phyloP scores from a whole-genome alignment of 2,888 invertebrate species.

The Ceramica pisi region DNA sequence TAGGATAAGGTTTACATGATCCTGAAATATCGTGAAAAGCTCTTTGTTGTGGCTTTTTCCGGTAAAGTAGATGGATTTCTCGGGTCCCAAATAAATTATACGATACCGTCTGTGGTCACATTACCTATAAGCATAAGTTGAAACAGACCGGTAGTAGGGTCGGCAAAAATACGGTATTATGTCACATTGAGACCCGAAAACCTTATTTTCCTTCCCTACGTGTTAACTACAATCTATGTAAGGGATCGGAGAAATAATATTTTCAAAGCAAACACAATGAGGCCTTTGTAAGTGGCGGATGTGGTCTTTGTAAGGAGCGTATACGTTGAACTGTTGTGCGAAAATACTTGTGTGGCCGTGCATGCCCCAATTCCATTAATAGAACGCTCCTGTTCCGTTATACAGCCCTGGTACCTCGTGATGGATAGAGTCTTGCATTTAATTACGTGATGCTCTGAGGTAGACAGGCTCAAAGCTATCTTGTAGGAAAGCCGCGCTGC shows the following conservation, averaged over 20 bases:
- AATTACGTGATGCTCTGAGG: slow-evolving; percentile 32
- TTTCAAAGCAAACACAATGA: slow-evolving; percentile 70
- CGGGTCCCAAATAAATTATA: slow-evolving; percentile 42
- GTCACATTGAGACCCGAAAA: slow-evolving; percentile 44
- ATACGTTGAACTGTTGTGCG: slow-evolving; percentile 39
- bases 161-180: slow-evolving; percentile 46
- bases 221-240: slow-evolving; percentile 65
- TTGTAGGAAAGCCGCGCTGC: slow-evolving; percentile 22
- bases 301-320: slow-evolving; percentile 55
- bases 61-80: slow-evolving; percentile 30
- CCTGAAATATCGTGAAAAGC: slow-evolving; percentile 17
- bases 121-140: slow-evolving; percentile 31
- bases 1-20: slow-evolving; percentile 1
- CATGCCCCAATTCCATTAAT: slow-evolving; percentile 52
- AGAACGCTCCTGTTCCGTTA: slow-evolving; percentile 41
- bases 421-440: slow-evolving; percentile 34
- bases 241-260: slow-evolving; percentile 69
- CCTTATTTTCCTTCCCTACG: slow-evolving; percentile 53
- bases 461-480: slow-evolving; percentile 18
- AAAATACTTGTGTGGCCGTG: slow-evolving; percentile 51
- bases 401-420: slow-evolving; percentile 50
- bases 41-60: slow-evolving; percentile 22
- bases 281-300: slow-evolving; percentile 62
- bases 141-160: slow-evolving; percentile 31
- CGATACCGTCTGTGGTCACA: slow-evolving; percentile 13